Percentiles rank a stretch among this genome's conserved stretches.
phyloP scores from a whole-genome alignment of 2,113 vertebrate genomes.

The Polyodon spathula region DNA sequence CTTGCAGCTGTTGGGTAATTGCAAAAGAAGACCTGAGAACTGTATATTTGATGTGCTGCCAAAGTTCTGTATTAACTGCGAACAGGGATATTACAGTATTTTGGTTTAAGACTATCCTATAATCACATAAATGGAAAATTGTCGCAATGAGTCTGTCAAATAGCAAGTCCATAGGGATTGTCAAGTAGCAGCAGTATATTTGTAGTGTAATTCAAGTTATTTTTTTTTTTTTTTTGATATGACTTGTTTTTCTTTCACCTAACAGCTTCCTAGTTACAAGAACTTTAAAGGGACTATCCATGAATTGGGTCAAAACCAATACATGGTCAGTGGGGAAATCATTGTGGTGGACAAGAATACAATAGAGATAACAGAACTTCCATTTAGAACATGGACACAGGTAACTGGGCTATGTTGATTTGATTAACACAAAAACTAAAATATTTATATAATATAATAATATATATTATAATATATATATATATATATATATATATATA shows the following conservation, averaged over 20 bases:
- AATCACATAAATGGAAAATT: no score
- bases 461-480: conserved; percentile 11
- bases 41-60: no score
- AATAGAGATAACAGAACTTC: conserved; percentile 94
- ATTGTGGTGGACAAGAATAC: conserved; percentile 90
- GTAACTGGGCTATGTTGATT: conserved; percentile 38
- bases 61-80: neutral
- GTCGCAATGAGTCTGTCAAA: no score
- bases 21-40: neutral
- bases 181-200: neutral
- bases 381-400: conserved; percentile 96
- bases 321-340: conserved; percentile 89
- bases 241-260: conserved; percentile 14
- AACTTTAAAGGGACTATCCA: conserved; percentile 91
- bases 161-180: no score
- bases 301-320: conserved; percentile 93
- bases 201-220: no score
- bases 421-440: no score
- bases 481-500: no score
- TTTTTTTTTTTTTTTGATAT: no score
- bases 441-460: neutral
- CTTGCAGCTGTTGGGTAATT: neutral
- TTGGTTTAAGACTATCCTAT: neutral
- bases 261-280: conserved; percentile 93
- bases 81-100: neutral